Evolutionary conservation across 2,113 vertebrate species (phyloP).

Genomic region (Brienomyrus brachyistius): DNA sequence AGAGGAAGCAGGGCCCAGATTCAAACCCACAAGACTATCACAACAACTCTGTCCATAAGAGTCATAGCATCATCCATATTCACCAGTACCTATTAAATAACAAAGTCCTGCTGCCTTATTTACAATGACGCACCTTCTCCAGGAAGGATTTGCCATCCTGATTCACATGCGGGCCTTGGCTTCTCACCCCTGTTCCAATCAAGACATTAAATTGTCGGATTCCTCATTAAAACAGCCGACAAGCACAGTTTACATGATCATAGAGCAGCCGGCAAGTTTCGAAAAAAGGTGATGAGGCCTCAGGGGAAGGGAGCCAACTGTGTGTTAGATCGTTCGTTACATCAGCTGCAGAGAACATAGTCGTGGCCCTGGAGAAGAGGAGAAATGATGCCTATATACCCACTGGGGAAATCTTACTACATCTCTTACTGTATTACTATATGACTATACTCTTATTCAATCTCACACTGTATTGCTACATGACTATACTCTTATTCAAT

Average conservation of each 20-base stretch:
- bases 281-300: not conserved
- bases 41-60: not conserved
- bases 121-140: not conserved
- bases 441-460: not conserved
- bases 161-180: not conserved
- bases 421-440: not conserved
- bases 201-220: not conserved
- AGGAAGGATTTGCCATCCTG: not conserved
- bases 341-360: not conserved
- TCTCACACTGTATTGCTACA: not conserved
- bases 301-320: not conserved
- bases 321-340: not conserved
- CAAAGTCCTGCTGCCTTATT: not conserved
- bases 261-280: not conserved
- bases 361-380: not conserved
- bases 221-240: conserved; percentile 18
- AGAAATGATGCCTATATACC: not conserved
- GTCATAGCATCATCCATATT: not conserved
- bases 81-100: not conserved
- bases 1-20: not conserved
- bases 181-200: not conserved
- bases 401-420: not conserved
- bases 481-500: not conserved
- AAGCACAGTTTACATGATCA: conserved; percentile 16
- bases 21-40: not conserved